Percentiles rank a stretch among this genome's conserved stretches.
Conservation (phyloP, 2,113 vertebrate genomes). For the Hyaena hyaena region DNA sequence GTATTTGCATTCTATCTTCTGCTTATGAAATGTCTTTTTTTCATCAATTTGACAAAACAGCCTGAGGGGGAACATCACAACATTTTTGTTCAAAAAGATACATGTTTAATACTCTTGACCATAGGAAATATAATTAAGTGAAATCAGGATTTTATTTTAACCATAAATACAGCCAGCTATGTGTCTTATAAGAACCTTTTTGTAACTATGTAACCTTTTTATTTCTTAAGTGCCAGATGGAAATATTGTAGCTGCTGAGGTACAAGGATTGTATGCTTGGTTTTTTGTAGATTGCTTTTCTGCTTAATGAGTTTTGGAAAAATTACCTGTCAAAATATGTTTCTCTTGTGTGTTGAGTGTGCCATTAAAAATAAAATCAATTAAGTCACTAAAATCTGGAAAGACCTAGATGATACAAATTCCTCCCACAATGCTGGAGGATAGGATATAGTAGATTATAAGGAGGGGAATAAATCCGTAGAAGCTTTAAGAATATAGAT, state of each 20-base stretch:
- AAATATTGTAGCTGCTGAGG: neutral
- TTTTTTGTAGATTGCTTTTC: neutral
- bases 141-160: slow-evolving; percentile 36
- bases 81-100: neutral
- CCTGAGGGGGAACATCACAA: neutral
- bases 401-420: neutral
- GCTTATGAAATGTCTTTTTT: slow-evolving; percentile 11
- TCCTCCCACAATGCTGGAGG: neutral
- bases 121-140: slow-evolving; percentile 1
- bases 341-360: neutral
- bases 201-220: neutral
- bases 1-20: neutral
- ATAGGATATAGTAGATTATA: neutral
- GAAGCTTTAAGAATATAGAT: neutral
- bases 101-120: neutral
- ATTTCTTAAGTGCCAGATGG: neutral
- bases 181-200: neutral
- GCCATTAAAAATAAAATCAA: neutral
- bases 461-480: neutral
- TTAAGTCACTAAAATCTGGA: neutral
- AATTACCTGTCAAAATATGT: neutral
- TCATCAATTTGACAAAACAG: neutral
- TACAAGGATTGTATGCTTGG: neutral
- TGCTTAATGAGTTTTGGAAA: neutral
- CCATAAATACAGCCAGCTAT: neutral